A percentile compares a stretch with the other conserved stretches of the same genome.
These are phyloP conservation scores for Morpho deidamia DNA, from an alignment of 2,888 invertebrate species.

Conservation along the genomic window DNA sequence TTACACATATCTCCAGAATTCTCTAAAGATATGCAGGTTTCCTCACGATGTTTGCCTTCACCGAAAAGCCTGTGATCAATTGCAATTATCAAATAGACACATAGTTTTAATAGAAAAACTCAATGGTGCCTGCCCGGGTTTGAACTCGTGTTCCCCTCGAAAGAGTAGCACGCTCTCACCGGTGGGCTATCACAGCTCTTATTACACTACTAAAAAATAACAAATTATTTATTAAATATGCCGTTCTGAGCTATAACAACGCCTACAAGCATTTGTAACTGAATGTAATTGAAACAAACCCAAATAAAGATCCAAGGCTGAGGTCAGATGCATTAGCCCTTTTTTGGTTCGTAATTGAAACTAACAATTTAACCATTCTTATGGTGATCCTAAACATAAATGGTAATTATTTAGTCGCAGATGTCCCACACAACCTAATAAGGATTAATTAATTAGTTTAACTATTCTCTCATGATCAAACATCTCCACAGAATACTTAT, in stretches of 20 bases:
- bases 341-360: conserved; percentile 15
- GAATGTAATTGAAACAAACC: conserved; percentile 14
- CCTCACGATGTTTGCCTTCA: too few species aligned
- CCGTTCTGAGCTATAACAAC: background rate
- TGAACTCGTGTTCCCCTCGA: too few species aligned
- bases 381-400: conserved; percentile 2
- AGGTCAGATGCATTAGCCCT: conserved; percentile 22
- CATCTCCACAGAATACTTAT: too few species aligned
- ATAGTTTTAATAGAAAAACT: too few species aligned
- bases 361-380: conserved; percentile 5
- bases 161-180: too few species aligned
- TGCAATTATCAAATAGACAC: too few species aligned
- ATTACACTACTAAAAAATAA: background rate
- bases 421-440: conserved; percentile 7
- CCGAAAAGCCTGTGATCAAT: too few species aligned
- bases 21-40: too few species aligned
- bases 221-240: background rate
- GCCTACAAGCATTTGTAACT: conserved; percentile 15
- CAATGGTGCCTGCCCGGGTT: too few species aligned
- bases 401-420: conserved; percentile 6
- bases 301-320: conserved; percentile 25
- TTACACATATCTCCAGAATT: too few species aligned
- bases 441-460: conserved; percentile 1
- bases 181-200: too few species aligned
- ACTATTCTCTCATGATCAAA: background rate